Percentiles rank a stretch among this genome's conserved stretches.
phyloP scores from a whole-genome alignment of 2,888 invertebrate species.

The Cataglyphis albicans region DNA sequence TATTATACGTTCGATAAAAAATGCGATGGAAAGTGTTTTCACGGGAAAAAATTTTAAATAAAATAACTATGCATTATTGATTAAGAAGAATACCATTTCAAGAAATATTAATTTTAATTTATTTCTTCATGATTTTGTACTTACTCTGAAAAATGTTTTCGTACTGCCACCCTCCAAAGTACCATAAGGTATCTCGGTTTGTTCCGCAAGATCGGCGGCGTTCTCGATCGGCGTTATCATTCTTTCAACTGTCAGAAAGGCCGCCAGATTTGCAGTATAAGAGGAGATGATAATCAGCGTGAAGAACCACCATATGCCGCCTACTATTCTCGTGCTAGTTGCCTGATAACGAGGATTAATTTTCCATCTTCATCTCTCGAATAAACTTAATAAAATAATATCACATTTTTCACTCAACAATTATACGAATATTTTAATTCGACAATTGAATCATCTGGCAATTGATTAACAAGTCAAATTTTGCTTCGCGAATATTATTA shows the following conservation, averaged over 20 bases:
- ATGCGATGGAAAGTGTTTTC: neutral
- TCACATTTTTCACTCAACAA: conserved; percentile 1
- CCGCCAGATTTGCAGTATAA: conserved; percentile 99
- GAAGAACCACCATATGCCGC: conserved; percentile 99
- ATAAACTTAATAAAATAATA: conserved; percentile 14
- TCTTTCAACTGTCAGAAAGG: conserved; percentile 98
- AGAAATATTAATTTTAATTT: conserved; percentile 20
- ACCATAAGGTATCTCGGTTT: conserved; percentile 97
- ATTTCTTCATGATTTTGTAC: conserved; percentile 72
- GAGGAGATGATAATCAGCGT: conserved; percentile 99
- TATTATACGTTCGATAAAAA: neutral
- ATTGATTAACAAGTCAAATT: conserved; percentile 16
- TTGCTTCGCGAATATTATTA: neutral
- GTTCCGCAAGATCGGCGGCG: conserved; percentile 97
- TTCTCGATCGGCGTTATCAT: conserved; percentile 98
- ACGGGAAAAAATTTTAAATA: neutral
- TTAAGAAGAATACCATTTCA: neutral
- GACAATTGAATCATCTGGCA: neutral
- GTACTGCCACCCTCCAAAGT: conserved; percentile 97
- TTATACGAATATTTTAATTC: conserved; percentile 17
- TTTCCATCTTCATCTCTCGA: conserved; percentile 22
- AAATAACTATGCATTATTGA: neutral
- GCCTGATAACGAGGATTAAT: conserved; percentile 87
- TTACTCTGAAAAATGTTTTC: conserved; percentile 98
- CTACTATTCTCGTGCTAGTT: conserved; percentile 97